Evolutionary conservation across 2,888 invertebrate species (phyloP).

Genomic region (Pammene fasciana): DNA sequence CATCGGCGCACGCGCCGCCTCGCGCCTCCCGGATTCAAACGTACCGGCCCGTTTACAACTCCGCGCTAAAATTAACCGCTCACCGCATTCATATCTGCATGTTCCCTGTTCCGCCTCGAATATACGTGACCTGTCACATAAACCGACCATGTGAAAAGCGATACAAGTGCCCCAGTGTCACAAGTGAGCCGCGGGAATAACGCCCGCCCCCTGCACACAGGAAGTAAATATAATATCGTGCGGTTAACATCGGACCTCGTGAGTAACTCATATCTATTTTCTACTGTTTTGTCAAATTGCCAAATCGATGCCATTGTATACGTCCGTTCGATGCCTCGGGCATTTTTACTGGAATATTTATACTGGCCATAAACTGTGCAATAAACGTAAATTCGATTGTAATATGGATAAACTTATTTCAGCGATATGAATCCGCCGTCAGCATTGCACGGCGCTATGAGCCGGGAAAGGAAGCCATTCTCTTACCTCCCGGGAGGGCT

Average conservation of each 20-base stretch:
- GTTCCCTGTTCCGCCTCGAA: conserved; percentile 73
- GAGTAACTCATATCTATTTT: conserved; percentile 75
- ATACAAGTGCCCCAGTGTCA: conserved; percentile 62
- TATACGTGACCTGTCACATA: conserved; percentile 65
- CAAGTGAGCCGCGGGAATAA: conserved; percentile 20
- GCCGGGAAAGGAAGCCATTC: conserved; percentile 96
- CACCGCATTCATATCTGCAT: conserved; percentile 77
- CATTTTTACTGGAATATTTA: conserved; percentile 55
- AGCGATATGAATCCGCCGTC: conserved; percentile 88
- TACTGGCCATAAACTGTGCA: conserved; percentile 52
- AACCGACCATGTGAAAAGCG: conserved; percentile 65
- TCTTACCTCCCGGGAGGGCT: conserved; percentile 97
- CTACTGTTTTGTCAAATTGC: conserved; percentile 75
- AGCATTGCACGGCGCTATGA: conserved; percentile 94
- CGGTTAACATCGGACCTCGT: conserved; percentile 64
- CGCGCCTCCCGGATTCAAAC: conserved; percentile 70
- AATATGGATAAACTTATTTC: conserved; percentile 64
- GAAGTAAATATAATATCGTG: conserved; percentile 69
- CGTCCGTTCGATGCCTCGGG: conserved; percentile 54
- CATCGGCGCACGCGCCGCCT: conserved; percentile 75
- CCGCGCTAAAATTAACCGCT: conserved; percentile 80
- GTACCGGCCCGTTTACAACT: conserved; percentile 72
- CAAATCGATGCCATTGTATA: conserved; percentile 56
- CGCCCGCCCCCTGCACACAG: conserved; percentile 48
- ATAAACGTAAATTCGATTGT: conserved; percentile 46